Conservation (phyloP, 2,888 invertebrate genomes). For the Megastigmus dorsalis region DNA sequence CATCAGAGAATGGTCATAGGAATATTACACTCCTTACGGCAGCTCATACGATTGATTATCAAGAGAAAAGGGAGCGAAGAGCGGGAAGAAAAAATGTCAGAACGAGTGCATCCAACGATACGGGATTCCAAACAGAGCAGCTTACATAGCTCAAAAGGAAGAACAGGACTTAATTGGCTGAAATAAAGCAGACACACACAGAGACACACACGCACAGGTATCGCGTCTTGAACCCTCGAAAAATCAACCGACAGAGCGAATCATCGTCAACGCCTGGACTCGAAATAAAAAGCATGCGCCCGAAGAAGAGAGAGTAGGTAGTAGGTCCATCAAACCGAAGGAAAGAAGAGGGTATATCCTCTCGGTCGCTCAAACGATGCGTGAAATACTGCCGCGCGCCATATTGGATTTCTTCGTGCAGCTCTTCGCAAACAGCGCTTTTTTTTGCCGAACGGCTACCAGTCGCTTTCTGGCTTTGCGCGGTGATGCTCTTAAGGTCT, state of each 20-base stretch:
- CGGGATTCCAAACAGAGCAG: not conserved
- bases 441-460: slow-evolving; percentile 7
- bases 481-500: too few species aligned
- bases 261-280: slow-evolving; percentile 33
- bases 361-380: slow-evolving; percentile 46
- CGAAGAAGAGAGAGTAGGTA: not conserved
- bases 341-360: not conserved
- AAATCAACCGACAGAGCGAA: slow-evolving; percentile 47
- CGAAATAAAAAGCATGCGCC: not conserved
- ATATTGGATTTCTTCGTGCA: slow-evolving; percentile 53
- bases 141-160: slow-evolving; percentile 4
- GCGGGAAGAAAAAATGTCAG: too few species aligned
- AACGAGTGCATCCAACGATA: too few species aligned
- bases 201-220: too few species aligned
- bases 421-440: slow-evolving; percentile 51
- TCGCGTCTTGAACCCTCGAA: slow-evolving; percentile 35
- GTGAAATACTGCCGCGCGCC: slow-evolving; percentile 49
- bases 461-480: not conserved
- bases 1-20: too few species aligned
- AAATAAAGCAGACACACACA: slow-evolving; percentile 33
- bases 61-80: too few species aligned
- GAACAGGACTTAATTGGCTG: slow-evolving; percentile 44
- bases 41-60: too few species aligned
- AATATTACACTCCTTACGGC: too few species aligned
- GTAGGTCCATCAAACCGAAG: slow-evolving; percentile 21